Evolutionary conservation across 2,113 vertebrate species (phyloP).

Genomic region (Ophthalmolycus amberensis): DNA sequence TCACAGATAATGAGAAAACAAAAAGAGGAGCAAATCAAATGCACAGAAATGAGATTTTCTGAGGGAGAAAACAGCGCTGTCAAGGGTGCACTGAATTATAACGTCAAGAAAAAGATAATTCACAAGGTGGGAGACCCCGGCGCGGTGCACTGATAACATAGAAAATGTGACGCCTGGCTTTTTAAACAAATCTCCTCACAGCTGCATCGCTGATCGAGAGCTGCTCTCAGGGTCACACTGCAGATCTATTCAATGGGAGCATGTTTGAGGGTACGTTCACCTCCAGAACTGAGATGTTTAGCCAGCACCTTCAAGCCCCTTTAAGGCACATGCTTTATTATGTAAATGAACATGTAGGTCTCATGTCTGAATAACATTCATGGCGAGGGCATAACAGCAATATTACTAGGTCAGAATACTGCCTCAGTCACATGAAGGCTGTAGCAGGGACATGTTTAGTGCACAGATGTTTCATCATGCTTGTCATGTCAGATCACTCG

Average conservation of each 20-base stretch:
- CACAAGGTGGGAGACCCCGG: constrained; percentile 37
- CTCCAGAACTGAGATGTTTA: constrained; percentile 6
- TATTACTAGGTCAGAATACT: neutral
- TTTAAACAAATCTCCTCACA: constrained; percentile 55
- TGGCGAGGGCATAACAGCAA: neutral
- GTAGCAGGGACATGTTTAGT: neutral
- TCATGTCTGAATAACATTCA: constrained; percentile 2
- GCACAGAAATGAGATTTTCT: constrained; percentile 61
- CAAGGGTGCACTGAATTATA: constrained; percentile 71
- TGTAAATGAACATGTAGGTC: constrained; percentile 7
- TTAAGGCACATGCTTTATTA: constrained; percentile 5
- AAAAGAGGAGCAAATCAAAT: constrained; percentile 73
- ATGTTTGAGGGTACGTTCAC: constrained; percentile 11
- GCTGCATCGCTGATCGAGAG: constrained; percentile 33
- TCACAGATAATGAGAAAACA: constrained; percentile 79
- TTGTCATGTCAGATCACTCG: neutral
- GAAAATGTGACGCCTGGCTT: constrained; percentile 28
- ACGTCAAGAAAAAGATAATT: constrained; percentile 60
- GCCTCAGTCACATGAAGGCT: neutral
- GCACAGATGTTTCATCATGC: neutral
- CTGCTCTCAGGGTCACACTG: constrained; percentile 40
- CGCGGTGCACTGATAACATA: constrained; percentile 42
- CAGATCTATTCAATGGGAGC: neutral
- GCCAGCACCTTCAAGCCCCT: neutral
- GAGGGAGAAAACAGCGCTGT: constrained; percentile 55